Conservation (phyloP, 2,888 invertebrate species). For the Cartodere bifasciata region DNA sequence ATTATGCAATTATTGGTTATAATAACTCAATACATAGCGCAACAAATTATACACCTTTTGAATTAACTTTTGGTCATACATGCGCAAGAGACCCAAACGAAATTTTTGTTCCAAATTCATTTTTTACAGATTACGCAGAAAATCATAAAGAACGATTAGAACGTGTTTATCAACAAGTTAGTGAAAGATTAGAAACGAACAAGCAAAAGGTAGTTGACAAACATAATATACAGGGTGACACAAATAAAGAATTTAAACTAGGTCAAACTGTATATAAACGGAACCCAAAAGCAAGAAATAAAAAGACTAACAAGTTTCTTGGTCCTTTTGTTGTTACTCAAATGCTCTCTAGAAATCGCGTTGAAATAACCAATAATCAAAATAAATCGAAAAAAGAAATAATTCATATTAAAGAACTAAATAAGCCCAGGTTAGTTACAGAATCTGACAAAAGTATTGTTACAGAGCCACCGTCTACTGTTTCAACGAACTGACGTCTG, state of each 20-base stretch:
- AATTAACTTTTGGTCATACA: conserved; percentile 3
- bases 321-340: background rate
- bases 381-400: background rate
- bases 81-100: conserved; percentile 1
- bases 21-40: conserved; percentile 4
- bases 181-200: too few species aligned
- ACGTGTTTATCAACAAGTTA: too few species aligned
- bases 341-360: background rate
- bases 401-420: background rate
- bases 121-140: conserved; percentile 1
- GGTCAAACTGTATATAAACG: conserved; percentile 1
- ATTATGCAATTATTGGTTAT: conserved; percentile 3
- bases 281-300: background rate
- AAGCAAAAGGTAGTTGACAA: too few species aligned
- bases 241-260: too few species aligned
- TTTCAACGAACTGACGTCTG: too few species aligned
- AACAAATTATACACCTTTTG: conserved; percentile 1
- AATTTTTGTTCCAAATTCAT: conserved; percentile 1
- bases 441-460: too few species aligned
- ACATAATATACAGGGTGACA: too few species aligned
- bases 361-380: conserved; percentile 1
- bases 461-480: too few species aligned
- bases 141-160: conserved; percentile 2
- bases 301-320: background rate
- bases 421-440: background rate